Conservation (phyloP, 1,140 invertebrate genomes). For the Micrasema longulum region DNA sequence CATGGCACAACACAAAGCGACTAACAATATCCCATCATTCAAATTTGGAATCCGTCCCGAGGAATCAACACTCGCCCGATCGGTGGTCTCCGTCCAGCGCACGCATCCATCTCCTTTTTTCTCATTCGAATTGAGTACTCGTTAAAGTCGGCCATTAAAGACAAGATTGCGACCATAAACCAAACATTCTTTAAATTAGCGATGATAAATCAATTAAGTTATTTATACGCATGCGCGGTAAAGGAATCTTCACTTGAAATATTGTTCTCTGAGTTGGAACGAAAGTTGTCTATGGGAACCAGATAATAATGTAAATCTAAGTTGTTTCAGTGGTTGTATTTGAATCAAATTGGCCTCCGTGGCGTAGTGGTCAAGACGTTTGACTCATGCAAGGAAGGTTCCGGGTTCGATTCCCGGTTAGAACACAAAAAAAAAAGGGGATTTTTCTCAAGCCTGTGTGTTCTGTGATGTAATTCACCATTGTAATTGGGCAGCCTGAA, state of each 20-base stretch:
- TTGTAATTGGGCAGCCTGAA: no score
- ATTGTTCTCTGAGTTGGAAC: no score
- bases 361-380: no score
- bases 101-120: slow-evolving; percentile 5
- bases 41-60: slow-evolving; percentile 23
- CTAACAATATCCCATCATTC: slow-evolving; percentile 28
- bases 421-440: no score
- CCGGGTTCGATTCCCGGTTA: no score
- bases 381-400: no score
- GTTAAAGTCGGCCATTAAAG: slow-evolving; percentile 51
- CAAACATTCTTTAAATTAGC: slow-evolving; percentile 52
- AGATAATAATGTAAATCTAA: no score
- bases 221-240: slow-evolving; percentile 22
- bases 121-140: slow-evolving; percentile 35
- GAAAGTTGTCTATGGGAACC: no score
- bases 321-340: no score
- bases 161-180: slow-evolving; percentile 50
- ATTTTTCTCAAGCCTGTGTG: no score
- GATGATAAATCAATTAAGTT: slow-evolving; percentile 53
- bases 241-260: neutral
- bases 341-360: no score
- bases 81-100: neutral
- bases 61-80: neutral
- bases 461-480: no score
- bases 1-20: neutral